Conservation (phyloP, 2,113 vertebrate genomes). For the Campylorhamphus procurvoides region DNA sequence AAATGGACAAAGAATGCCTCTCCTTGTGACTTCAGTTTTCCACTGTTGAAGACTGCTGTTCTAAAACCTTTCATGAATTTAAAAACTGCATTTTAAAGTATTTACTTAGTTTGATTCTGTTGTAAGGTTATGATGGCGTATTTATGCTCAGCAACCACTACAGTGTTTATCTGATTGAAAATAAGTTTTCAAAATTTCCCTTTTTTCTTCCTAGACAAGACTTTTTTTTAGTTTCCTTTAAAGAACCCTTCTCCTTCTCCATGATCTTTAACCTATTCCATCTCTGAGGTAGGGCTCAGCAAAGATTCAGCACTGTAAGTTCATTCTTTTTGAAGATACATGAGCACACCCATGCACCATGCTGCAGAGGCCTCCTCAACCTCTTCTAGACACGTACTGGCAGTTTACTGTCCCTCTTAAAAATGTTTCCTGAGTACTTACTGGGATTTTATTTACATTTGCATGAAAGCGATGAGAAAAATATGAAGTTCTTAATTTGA, state of each 20-base stretch:
- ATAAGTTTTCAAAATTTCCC: background rate
- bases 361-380: background rate
- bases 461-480: background rate
- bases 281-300: background rate
- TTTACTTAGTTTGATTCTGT: background rate
- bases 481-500: background rate
- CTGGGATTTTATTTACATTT: background rate
- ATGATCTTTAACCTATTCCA: background rate
- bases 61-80: background rate
- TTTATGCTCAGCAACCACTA: background rate
- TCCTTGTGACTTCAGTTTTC: background rate
- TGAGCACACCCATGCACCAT: background rate
- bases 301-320: background rate
- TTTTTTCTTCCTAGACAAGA: background rate
- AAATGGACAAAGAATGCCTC: background rate
- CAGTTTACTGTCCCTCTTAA: background rate
- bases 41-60: background rate
- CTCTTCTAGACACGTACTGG: background rate
- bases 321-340: background rate
- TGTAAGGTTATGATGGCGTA: background rate
- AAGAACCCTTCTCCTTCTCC: background rate
- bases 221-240: background rate
- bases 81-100: background rate
- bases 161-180: background rate
- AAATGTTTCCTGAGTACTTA: background rate